phyloP scores from a whole-genome alignment of 2,888 invertebrate genomes.

The Coelogynopora nodosa region DNA sequence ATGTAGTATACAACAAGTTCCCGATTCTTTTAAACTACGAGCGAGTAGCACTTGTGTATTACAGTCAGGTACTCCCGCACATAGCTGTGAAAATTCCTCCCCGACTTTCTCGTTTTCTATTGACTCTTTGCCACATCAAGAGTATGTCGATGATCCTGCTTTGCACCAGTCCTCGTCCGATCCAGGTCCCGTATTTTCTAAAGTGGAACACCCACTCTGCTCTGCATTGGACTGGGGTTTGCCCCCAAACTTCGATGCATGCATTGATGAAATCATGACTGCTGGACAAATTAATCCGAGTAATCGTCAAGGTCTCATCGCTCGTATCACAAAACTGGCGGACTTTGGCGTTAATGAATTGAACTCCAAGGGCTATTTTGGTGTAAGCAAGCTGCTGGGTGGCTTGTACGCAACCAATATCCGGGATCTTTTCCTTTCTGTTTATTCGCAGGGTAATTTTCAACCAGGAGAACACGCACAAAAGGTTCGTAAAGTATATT shows the following conservation, averaged over 20 bases:
- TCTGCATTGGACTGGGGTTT: background rate
- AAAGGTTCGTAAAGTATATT: too few species aligned
- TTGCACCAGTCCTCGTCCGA: background rate
- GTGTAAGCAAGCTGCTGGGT: background rate
- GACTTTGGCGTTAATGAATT: background rate
- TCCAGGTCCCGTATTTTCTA: background rate
- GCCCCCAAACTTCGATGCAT: background rate
- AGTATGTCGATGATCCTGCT: too few species aligned
- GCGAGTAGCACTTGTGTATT: too few species aligned
- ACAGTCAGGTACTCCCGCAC: too few species aligned
- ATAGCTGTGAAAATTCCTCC: too few species aligned
- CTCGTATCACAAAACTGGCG: background rate
- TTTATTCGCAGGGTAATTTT: background rate
- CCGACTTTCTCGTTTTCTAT: too few species aligned
- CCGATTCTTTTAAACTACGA: too few species aligned
- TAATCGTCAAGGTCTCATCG: background rate
- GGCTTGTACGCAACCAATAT: background rate
- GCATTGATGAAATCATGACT: background rate
- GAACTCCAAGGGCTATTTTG: background rate
- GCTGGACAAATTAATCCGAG: background rate
- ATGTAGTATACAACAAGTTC: too few species aligned
- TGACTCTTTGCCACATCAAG: too few species aligned
- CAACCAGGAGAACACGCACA: slow-evolving; percentile 6
- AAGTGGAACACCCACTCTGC: background rate
- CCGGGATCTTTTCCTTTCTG: background rate